phyloP scores from a whole-genome alignment of 2,888 invertebrate genomes.

The Apodemia hepburni region DNA sequence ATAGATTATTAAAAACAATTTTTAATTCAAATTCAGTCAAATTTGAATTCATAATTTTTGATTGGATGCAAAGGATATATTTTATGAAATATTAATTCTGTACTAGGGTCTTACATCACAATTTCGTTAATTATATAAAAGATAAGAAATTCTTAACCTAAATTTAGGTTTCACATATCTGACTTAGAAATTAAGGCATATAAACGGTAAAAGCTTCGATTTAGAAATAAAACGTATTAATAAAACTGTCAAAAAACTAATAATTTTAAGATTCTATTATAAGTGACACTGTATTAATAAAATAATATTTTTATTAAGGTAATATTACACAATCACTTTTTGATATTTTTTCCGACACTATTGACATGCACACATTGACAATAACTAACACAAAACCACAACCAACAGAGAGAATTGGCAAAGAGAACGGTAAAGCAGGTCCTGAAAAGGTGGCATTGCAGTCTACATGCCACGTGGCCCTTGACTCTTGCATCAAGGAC shows the following conservation, averaged over 20 bases:
- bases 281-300: not conserved
- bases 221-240: too few species aligned
- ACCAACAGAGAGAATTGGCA: slow-evolving; percentile 76
- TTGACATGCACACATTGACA: slow-evolving; percentile 28
- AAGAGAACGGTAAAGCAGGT: slow-evolving; percentile 78
- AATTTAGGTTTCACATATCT: too few species aligned
- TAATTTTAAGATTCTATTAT: not conserved
- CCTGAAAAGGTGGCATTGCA: slow-evolving; percentile 82
- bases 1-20: too few species aligned
- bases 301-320: not conserved
- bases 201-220: too few species aligned
- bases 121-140: too few species aligned
- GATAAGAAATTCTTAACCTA: too few species aligned
- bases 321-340: not conserved
- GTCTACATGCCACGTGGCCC: slow-evolving; percentile 93
- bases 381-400: slow-evolving; percentile 46
- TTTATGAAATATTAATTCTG: too few species aligned
- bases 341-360: not conserved
- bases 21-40: too few species aligned
- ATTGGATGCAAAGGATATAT: too few species aligned
- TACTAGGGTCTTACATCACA: too few species aligned
- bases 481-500: slow-evolving; percentile 91
- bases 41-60: too few species aligned
- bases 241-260: not conserved
- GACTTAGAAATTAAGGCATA: too few species aligned